These are phyloP conservation scores for Etia nguti DNA, from an alignment of 2,113 vertebrate species.

Conservation along the genomic window DNA sequence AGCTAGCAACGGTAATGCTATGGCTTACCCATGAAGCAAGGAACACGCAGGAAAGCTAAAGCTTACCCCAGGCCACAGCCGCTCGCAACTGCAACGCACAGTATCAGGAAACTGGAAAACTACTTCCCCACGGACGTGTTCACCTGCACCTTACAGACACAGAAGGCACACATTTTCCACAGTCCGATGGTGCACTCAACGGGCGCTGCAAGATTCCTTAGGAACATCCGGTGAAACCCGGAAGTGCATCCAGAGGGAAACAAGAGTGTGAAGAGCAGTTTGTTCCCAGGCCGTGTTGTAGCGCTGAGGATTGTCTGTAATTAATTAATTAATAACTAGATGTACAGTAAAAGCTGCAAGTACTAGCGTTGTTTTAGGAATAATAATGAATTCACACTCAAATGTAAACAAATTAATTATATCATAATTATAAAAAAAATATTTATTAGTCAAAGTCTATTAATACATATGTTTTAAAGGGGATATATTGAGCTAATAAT, in stretches of 20 bases:
- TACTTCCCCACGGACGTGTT: not conserved
- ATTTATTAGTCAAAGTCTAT: not conserved
- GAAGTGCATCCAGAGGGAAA: not conserved
- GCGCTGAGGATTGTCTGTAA: not conserved
- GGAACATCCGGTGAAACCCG: slow-evolving; percentile 37
- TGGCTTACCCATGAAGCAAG: not conserved
- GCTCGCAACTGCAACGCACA: not conserved
- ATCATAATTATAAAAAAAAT: not conserved
- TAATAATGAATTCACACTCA: not conserved
- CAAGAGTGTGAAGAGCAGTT: not conserved
- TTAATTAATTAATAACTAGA: not conserved
- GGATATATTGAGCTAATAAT: not conserved
- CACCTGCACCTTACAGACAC: not conserved
- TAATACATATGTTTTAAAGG: not conserved
- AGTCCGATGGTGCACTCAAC: not conserved
- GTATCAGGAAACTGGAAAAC: not conserved
- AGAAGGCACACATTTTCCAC: not conserved
- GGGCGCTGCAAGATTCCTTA: not conserved
- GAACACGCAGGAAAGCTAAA: not conserved
- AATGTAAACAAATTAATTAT: not conserved
- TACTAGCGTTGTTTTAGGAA: not conserved
- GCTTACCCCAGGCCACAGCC: slow-evolving; percentile 15
- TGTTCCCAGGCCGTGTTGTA: not conserved
- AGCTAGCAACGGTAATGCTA: slow-evolving; percentile 1
- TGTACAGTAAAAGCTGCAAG: not conserved